These are phyloP conservation scores for Conistra vaccinii DNA, from an alignment of 2,888 invertebrate genomes.

Conservation along the genomic window DNA sequence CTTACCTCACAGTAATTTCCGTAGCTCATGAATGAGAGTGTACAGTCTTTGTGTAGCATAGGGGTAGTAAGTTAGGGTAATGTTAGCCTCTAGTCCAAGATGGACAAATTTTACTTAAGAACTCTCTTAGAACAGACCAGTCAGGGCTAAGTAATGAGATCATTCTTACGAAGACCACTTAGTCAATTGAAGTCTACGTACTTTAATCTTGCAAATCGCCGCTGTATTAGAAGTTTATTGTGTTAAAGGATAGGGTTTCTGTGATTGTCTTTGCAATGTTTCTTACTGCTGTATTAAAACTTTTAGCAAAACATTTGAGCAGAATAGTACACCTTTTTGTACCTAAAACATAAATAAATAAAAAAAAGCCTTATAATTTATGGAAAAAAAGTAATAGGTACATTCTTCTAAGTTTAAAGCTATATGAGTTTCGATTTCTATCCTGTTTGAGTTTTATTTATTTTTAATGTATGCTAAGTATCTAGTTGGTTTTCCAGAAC, in stretches of 20 bases:
- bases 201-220: not conserved
- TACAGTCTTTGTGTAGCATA: slow-evolving; percentile 32
- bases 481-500: too few relatives aligned
- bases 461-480: too few relatives aligned
- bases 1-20: slow-evolving; percentile 35
- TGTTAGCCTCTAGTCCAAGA: slow-evolving; percentile 16
- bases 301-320: not conserved
- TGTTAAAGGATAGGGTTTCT: not conserved
- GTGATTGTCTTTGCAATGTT: not conserved
- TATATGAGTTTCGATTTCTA: too few relatives aligned
- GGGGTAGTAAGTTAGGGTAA: slow-evolving; percentile 13
- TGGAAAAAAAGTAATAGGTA: too few relatives aligned
- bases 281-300: not conserved
- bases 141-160: slow-evolving; percentile 16
- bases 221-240: not conserved
- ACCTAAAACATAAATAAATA: too few relatives aligned
- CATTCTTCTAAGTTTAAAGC: too few relatives aligned
- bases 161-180: slow-evolving; percentile 1
- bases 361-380: too few relatives aligned
- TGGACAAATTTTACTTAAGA: slow-evolving; percentile 33
- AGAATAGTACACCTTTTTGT: not conserved
- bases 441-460: too few relatives aligned
- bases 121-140: not conserved
- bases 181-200: slow-evolving; percentile 14
- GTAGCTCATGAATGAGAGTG: slow-evolving; percentile 34